These are phyloP conservation scores for Talpa occidentalis DNA, from an alignment of 2,113 vertebrate species.

Conservation along the genomic window DNA sequence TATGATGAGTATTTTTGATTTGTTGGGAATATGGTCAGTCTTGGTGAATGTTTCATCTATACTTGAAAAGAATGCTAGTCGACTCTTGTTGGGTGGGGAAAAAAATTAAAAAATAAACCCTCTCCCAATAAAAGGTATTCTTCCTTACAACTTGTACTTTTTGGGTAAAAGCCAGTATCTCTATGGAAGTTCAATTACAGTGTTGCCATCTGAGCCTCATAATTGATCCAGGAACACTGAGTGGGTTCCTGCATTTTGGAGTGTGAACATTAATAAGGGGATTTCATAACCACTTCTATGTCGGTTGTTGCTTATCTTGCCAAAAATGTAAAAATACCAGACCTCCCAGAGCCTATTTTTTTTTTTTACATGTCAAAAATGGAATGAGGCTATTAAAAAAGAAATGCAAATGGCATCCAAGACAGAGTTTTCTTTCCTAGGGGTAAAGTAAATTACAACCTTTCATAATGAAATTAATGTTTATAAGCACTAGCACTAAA, in stretches of 20 bases:
- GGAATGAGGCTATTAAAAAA: slow-evolving; percentile 63
- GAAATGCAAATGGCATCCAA: slow-evolving; percentile 67
- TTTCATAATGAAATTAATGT: slow-evolving; percentile 62
- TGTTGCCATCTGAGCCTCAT: background rate
- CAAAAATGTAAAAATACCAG: slow-evolving; percentile 44
- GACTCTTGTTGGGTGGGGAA: no score
- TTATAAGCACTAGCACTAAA: slow-evolving; percentile 22
- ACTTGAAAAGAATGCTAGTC: no score
- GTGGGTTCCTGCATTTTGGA: background rate
- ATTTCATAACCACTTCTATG: background rate
- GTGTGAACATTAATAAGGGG: background rate
- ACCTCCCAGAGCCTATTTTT: slow-evolving; percentile 18
- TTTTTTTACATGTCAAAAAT: slow-evolving; percentile 54
- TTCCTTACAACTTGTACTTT: background rate
- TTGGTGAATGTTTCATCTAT: no score
- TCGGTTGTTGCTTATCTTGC: background rate
- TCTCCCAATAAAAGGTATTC: background rate
- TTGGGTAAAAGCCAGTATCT: background rate
- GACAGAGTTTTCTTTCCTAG: slow-evolving; percentile 48
- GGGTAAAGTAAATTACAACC: slow-evolving; percentile 56
- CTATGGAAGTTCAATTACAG: background rate
- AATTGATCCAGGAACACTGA: background rate
- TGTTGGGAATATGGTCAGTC: no score
- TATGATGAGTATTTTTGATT: no score
- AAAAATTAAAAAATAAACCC: background rate